phyloP scores from a whole-genome alignment of 2,797 vertebrate species.

The Eutrigla gurnardus region DNA sequence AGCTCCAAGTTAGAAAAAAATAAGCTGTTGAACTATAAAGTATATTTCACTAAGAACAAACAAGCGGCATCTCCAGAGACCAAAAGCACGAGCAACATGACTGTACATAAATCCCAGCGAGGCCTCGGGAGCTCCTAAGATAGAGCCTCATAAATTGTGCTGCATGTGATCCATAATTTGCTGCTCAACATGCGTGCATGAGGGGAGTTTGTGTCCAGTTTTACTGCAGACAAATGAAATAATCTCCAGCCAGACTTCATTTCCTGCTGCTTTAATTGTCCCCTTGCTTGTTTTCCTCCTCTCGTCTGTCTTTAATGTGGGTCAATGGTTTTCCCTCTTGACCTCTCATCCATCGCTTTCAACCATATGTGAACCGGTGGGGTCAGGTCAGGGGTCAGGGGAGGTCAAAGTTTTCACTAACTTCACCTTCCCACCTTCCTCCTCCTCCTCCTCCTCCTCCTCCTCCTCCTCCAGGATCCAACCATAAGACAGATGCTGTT shows the following conservation, averaged over 20 bases:
- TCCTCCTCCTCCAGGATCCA: slow-evolving; percentile 33
- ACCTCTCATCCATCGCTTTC: slow-evolving; percentile 17
- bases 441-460: slow-evolving; percentile 8
- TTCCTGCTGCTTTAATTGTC: not conserved
- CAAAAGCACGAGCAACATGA: slow-evolving; percentile 46
- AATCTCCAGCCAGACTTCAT: slow-evolving; percentile 7
- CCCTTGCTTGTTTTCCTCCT: not conserved
- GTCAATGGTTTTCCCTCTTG: slow-evolving; percentile 25
- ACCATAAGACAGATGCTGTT: slow-evolving; percentile 76
- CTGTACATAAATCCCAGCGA: slow-evolving; percentile 56
- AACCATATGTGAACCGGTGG: slow-evolving; percentile 9
- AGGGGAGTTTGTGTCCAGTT: slow-evolving; percentile 24
- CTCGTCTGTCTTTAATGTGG: slow-evolving; percentile 33
- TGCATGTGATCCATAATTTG: slow-evolving; percentile 57
- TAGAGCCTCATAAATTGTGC: slow-evolving; percentile 59
- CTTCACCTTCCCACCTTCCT: slow-evolving; percentile 1
- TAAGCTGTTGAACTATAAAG: slow-evolving; percentile 25
- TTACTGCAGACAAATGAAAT: slow-evolving; percentile 35
- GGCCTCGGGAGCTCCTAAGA: slow-evolving; percentile 39
- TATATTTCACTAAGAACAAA: slow-evolving; percentile 54
- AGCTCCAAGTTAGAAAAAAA: slow-evolving; percentile 18
- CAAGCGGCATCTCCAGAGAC: slow-evolving; percentile 55
- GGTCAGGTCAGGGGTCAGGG: slow-evolving; percentile 34
- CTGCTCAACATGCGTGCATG: slow-evolving; percentile 29
- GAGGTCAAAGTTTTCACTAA: slow-evolving; percentile 20